Evolutionary conservation across 2,888 invertebrate genomes (phyloP).

Genomic region (Neria commutata): DNA sequence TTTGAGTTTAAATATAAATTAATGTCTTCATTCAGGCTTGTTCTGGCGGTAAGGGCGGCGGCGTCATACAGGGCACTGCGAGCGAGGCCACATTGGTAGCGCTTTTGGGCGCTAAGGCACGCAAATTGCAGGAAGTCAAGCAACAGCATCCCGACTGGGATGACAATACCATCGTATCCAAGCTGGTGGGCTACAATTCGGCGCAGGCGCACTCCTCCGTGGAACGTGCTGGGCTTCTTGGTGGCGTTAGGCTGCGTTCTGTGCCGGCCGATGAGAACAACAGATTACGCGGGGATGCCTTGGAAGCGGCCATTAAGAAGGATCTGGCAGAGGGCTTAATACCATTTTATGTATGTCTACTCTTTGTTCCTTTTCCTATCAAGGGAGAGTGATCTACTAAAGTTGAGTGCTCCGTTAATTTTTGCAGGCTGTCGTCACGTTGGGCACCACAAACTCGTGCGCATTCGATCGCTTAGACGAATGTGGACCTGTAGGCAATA

Average conservation of each 20-base stretch:
- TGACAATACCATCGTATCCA: conserved; percentile 75
- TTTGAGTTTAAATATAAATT: too few species aligned
- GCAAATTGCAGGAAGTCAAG: conserved; percentile 71
- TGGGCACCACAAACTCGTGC: conserved; percentile 96
- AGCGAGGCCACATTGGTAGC: conserved; percentile 94
- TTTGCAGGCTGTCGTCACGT: conserved; percentile 78
- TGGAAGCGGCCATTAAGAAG: conserved; percentile 80
- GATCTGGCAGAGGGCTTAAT: conserved; percentile 89
- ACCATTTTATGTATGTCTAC: conserved; percentile 87
- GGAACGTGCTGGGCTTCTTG: conserved; percentile 88
- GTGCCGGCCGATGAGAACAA: conserved; percentile 76
- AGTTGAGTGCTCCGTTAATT: conserved; percentile 12
- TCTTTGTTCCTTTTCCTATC: neutral
- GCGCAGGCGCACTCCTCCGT: conserved; percentile 93
- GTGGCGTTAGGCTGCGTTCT: conserved; percentile 80
- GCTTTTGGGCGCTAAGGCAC: conserved; percentile 85
- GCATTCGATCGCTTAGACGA: conserved; percentile 91
- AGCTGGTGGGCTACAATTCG: conserved; percentile 86
- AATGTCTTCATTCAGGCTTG: too few species aligned
- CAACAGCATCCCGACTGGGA: conserved; percentile 76
- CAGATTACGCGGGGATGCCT: conserved; percentile 74
- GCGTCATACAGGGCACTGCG: conserved; percentile 92
- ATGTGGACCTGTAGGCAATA: conserved; percentile 85
- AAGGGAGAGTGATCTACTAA: neutral
- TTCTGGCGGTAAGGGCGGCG: conserved; percentile 85